These are phyloP conservation scores for Beroe ovata DNA, from an alignment of 37 sponge, comb jelly and placozoan species.

Conservation along the genomic window DNA sequence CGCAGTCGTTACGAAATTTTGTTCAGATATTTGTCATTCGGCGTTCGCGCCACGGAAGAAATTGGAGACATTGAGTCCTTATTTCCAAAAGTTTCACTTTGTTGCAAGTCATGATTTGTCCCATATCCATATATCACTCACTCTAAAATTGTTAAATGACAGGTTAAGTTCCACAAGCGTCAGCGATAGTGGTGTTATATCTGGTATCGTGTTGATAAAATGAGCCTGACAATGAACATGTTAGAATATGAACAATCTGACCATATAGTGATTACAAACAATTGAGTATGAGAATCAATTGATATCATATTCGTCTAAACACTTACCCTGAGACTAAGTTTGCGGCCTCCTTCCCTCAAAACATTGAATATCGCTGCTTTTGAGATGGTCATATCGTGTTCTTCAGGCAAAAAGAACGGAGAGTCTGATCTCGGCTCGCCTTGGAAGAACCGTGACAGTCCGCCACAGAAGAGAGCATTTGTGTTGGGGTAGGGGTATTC, in stretches of 20 bases:
- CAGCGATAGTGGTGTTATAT: slow-evolving; percentile 73
- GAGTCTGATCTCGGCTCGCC: slow-evolving; percentile 80
- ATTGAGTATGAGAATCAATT: no score
- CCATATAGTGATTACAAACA: no score
- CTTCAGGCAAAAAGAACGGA: slow-evolving; percentile 79
- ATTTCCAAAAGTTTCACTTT: no score
- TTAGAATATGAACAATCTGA: no score
- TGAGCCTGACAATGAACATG: slow-evolving; percentile 73
- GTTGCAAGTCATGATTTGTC: no score
- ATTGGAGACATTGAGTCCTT: no score
- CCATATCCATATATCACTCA: no score
- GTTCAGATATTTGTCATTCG: background rate
- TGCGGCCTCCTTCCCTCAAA: slow-evolving; percentile 78
- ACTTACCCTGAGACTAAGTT: slow-evolving; percentile 72
- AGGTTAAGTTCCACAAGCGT: slow-evolving; percentile 87
- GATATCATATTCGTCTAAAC: background rate
- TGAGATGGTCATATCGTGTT: slow-evolving; percentile 72
- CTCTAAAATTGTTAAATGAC: slow-evolving; percentile 86
- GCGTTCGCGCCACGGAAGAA: background rate
- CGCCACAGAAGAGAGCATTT: slow-evolving; percentile 70
- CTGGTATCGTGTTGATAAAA: slow-evolving; percentile 78
- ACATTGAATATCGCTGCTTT: slow-evolving; percentile 82
- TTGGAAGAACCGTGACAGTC: slow-evolving; percentile 80
- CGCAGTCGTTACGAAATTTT: background rate
- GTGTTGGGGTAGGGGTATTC: slow-evolving; percentile 57